Evolutionary conservation across 2,113 vertebrate genomes (phyloP), one percentile per base, ranked within the genome.

Genomic region (Callospermophilus lateralis): DNA sequence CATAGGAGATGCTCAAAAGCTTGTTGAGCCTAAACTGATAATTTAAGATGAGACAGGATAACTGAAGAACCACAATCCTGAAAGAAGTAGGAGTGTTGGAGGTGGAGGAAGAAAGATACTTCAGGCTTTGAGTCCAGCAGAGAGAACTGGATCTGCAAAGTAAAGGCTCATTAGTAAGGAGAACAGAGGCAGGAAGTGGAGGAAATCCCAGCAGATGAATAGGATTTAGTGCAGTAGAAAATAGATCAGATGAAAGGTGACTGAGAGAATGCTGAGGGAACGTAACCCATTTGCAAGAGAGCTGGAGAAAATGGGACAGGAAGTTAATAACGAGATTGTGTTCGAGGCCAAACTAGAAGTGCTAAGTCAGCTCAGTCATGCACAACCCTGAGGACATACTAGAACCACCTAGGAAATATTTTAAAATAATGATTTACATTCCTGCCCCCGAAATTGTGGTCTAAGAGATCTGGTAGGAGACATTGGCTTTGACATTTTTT

Each of bases 401-500:
- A 89, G n/a, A 81, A 22, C 89, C 84, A 74, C 34, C 34, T 63
- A 63, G 65, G 2, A 73, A 92, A 73, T 53, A 74, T 86, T 76
- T 28, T 11, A 12, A 13, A 80, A n/a, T 63, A 48, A 90, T 48
- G 79, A 84, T 19, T 78, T 84, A 84, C 20, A 9, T 63, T 67
- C 37, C 37, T 79, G 16, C 30, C 34, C 51, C 17, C 53, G 63
- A 94, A 77, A 90, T 84, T 90, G 55, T 79, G n/a, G 58, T 76
- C 39, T 89, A 90, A 30, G 65, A 89, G 34, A 79, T 85, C n/a
- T 74, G 65, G 76, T 74, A 73, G 73, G 48, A 78, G 80, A 87
- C 24, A 4, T 6, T 89, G 67, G 16, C 37, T 83, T 84, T 87
- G 72, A 39, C 10, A 70, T 45, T 63, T 67, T 89, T 78, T 34